Base-by-base conservation (phyloP, 2,113 vertebrate genomes). In the Sakesphorus luctuosus region DNA sequence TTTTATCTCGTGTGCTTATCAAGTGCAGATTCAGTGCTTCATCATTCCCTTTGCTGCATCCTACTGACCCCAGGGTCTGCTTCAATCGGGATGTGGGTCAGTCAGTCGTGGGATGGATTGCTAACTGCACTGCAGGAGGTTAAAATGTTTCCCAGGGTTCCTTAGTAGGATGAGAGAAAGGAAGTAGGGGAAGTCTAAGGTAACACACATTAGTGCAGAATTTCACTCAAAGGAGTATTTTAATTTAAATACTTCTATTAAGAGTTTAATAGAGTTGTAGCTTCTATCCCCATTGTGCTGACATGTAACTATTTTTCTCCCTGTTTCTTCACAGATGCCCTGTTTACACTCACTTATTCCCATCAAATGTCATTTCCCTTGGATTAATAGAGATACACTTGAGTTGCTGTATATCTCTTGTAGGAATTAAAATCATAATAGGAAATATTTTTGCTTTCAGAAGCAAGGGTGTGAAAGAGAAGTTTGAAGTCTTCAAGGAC, bases 191-290 rank as follows among this genome's bases (percentile, higher is more conserved):
- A 65, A 43, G 56, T 84, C 29, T 94, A 63, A 96, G 89, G 78
- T 90, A 92, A 66, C 71, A 56, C 40, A 61, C 18, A 90, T 92
- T 81, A 94, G 23, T 50, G n/a, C 29, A 69, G 52, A 87, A 97
- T 96, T 96, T 96, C 84, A 96, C 84, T 90, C 55, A 93, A 36
- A 94, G 78, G 44, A 6, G 73, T 77, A 74, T 95, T 96, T 97
- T 91, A 92, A 91, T 91, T 96, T 89, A 89, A 97, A 95, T 90
- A 77, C 67, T 73, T 93, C 61, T 95, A 21, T 90, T 96, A 96
- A 53, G 59, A 66, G n/a, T 96, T 94, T 40, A 71, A 89, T 92
- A 78, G 44, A 94, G 46, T 87, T 74, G 80, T 94, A 65, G 49
- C 52, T 72, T 58, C 66, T 86, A 7, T 94, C 86, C 58, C 50